Conservation (phyloP, 2,113 vertebrate genomes). For the Passer domesticus region DNA sequence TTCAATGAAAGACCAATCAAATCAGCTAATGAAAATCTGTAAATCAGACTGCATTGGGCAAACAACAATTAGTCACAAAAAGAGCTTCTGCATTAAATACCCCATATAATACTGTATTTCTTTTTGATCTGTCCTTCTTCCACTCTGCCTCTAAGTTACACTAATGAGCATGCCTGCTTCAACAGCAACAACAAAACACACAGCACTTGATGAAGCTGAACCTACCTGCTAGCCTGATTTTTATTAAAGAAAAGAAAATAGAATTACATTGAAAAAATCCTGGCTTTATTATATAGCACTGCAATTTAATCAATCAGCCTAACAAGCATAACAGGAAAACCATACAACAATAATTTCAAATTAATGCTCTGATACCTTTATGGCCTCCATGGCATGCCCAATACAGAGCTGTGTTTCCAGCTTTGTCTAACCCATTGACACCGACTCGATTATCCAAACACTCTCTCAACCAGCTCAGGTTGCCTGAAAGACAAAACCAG, state of each 20-base stretch:
- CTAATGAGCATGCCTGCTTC: background rate
- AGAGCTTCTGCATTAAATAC: background rate
- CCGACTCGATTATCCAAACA: slow-evolving; percentile 96
- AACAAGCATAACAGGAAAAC: background rate
- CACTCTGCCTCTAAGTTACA: background rate
- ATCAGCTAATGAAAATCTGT: background rate
- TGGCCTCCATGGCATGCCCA: slow-evolving; percentile 97
- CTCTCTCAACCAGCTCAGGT: slow-evolving; percentile 95
- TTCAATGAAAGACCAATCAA: background rate
- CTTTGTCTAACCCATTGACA: slow-evolving; percentile 95
- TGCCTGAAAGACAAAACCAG: slow-evolving; percentile 78
- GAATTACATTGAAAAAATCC: background rate
- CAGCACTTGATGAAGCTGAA: background rate
- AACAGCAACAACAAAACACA: background rate
- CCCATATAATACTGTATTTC: background rate
- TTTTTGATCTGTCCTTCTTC: background rate
- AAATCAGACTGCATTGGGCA: background rate
- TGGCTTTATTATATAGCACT: background rate
- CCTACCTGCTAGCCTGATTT: background rate
- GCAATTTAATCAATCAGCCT: background rate
- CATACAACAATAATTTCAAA: background rate
- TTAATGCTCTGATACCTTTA: slow-evolving; percentile 78
- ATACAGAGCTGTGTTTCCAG: slow-evolving; percentile 95
- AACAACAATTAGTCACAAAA: background rate
- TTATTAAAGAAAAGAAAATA: background rate